Percentiles rank a stretch among this genome's conserved stretches.
These are phyloP conservation scores for Mola mola DNA, from an alignment of 2,113 vertebrate genomes.

Conservation along the genomic window DNA sequence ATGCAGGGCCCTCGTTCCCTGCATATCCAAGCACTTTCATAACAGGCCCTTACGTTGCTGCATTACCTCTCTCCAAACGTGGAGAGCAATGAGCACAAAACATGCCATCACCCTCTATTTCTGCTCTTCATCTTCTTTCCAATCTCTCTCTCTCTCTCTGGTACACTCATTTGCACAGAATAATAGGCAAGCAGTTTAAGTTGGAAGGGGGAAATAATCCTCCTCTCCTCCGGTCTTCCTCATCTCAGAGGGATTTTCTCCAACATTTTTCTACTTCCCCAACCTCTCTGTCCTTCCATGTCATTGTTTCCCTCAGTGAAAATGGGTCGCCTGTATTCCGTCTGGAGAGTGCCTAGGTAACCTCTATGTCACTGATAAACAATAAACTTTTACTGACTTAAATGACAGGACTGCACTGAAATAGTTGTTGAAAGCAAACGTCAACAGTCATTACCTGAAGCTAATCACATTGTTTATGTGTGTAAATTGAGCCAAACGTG, in stretches of 20 bases:
- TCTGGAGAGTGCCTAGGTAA: constrained; percentile 59
- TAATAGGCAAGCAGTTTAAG: constrained; percentile 37
- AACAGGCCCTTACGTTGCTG: constrained; percentile 22
- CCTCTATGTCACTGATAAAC: constrained; percentile 40
- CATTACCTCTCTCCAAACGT: constrained; percentile 2
- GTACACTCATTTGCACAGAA: constrained; percentile 21
- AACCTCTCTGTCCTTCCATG: constrained; percentile 22
- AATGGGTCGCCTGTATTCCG: constrained; percentile 79
- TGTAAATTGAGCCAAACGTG: no score
- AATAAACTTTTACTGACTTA: no score
- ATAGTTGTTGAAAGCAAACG: no score
- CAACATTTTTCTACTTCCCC: constrained; percentile 7
- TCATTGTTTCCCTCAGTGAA: constrained; percentile 68
- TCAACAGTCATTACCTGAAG: no score
- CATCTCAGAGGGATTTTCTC: constrained; percentile 70
- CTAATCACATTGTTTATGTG: no score
- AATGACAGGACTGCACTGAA: no score
- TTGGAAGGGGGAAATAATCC: neutral
- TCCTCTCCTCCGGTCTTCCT: constrained; percentile 29
- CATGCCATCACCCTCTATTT: constrained; percentile 31
- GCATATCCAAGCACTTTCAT: constrained; percentile 37
- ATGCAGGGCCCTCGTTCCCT: constrained; percentile 5
- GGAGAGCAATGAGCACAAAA: constrained; percentile 1
- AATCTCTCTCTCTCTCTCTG: constrained; percentile 5
- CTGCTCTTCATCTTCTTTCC: constrained; percentile 5